Percentiles rank a stretch among this genome's conserved stretches.
phyloP scores from a whole-genome alignment of 2,113 vertebrate species.

The Melanostigma gelatinosum region DNA sequence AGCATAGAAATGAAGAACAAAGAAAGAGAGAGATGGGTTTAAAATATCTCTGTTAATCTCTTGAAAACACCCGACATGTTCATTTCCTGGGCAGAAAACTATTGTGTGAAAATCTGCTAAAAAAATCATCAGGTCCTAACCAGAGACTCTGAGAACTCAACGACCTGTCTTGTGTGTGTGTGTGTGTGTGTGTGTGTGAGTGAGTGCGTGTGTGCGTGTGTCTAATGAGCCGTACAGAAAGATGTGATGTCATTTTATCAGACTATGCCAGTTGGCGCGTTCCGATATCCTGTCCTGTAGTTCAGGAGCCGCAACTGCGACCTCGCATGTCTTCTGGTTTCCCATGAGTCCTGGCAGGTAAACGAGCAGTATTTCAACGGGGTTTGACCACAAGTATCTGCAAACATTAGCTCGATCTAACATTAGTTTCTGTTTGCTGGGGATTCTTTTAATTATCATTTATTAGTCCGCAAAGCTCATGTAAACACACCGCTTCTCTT shows the following conservation, averaged over 20 bases:
- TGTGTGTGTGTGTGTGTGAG: conserved; percentile 4
- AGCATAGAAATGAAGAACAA: conserved; percentile 2
- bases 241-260: conserved; percentile 47
- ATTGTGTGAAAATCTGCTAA: conserved; percentile 1
- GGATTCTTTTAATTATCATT: background rate
- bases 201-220: background rate
- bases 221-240: conserved; percentile 17
- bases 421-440: background rate
- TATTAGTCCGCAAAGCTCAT: background rate
- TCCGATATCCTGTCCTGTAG: conserved; percentile 57
- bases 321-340: conserved; percentile 33
- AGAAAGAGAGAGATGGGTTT: conserved; percentile 12
- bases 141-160: conserved; percentile 2
- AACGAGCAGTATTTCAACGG: conserved; percentile 14
- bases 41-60: conserved; percentile 34
- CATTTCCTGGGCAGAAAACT: conserved; percentile 1
- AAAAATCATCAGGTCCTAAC: background rate
- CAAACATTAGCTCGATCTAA: conserved; percentile 6
- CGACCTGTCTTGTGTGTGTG: background rate
- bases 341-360: conserved; percentile 36
- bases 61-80: conserved; percentile 1
- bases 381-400: background rate
- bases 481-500: background rate
- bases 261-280: conserved; percentile 52
- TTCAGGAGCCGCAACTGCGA: background rate